Evolutionary conservation across 92 coral and sea anemone species (phyloP).

Genomic region (Zoanthus sansibaricus): DNA sequence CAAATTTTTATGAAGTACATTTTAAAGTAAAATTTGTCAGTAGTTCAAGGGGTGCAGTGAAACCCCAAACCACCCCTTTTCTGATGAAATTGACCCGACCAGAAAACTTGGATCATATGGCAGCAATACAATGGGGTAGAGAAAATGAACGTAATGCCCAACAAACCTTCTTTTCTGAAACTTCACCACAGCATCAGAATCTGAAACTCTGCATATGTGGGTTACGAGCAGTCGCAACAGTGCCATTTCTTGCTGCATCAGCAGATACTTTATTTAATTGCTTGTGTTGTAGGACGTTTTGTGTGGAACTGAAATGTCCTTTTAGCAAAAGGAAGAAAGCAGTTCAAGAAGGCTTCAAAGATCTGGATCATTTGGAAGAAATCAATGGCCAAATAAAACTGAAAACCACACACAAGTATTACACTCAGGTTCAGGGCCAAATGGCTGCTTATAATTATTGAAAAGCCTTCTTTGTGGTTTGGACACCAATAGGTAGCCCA

Average conservation of each 20-base stretch:
- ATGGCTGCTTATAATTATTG: constrained; percentile 14
- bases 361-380: constrained; percentile 41
- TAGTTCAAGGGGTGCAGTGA: constrained; percentile 27
- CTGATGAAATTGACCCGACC: constrained; percentile 24
- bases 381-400: constrained; percentile 22
- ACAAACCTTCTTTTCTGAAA: constrained; percentile 21
- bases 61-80: constrained; percentile 28
- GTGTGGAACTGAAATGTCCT: constrained; percentile 51
- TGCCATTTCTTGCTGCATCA: constrained; percentile 52
- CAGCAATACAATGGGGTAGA: constrained; percentile 25
- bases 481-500: constrained; percentile 29
- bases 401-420: constrained; percentile 31
- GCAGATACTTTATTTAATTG: constrained; percentile 50
- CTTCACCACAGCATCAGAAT: constrained; percentile 17
- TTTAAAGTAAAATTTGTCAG: constrained; percentile 9
- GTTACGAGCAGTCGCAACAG: constrained; percentile 25
- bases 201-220: constrained; percentile 37
- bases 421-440: constrained; percentile 32
- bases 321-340: constrained; percentile 24
- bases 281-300: constrained; percentile 13
- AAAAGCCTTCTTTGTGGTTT: constrained; percentile 31
- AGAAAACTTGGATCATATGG: constrained; percentile 11
- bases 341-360: constrained; percentile 36
- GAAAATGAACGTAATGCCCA: constrained; percentile 16
- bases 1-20: constrained; percentile 30